Evolutionary conservation across 2,797 vertebrate genomes (phyloP).

Genomic region (Onychomys torridus): DNA sequence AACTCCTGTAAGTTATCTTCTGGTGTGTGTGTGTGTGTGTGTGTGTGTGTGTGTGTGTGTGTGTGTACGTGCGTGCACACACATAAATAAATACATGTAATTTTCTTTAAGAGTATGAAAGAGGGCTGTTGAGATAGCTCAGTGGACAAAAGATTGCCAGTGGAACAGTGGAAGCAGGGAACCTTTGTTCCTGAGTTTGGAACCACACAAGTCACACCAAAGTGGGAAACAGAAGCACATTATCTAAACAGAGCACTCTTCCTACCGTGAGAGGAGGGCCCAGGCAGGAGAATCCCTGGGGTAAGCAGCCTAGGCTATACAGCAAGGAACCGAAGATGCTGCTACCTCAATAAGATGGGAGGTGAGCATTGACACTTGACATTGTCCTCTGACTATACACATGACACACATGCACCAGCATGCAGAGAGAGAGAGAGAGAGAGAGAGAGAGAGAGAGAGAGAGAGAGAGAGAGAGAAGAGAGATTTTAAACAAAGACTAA

Average conservation of each 20-base stretch:
- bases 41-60: background rate
- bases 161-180: background rate
- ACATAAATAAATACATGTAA: background rate
- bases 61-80: background rate
- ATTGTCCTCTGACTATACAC: background rate
- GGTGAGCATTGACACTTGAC: background rate
- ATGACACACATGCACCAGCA: background rate
- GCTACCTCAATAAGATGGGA: background rate
- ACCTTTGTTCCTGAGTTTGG: background rate
- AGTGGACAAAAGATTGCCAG: background rate
- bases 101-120: background rate
- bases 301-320: background rate
- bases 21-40: background rate
- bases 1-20: background rate
- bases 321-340: background rate
- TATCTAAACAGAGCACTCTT: background rate
- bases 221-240: background rate
- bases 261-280: background rate
- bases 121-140: background rate
- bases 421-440: background rate
- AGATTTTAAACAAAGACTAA: background rate
- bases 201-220: background rate
- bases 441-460: too few relatives aligned
- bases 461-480: background rate
- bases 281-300: background rate